Evolutionary conservation across 2,888 invertebrate genomes (phyloP).

Genomic region (Malachius bipustulatus): DNA sequence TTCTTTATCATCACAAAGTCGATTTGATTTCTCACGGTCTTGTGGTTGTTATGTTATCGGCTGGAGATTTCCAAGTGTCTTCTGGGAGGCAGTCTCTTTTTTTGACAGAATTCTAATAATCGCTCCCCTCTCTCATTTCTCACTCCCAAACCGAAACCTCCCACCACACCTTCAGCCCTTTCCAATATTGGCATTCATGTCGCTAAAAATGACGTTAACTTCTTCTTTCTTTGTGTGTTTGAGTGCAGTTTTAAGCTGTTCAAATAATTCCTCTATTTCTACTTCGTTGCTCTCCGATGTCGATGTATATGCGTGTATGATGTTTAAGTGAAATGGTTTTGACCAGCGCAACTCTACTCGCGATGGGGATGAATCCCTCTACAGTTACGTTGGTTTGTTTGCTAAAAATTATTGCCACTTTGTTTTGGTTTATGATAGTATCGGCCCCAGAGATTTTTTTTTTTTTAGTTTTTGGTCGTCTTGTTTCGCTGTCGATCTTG

Average conservation of each 20-base stretch:
- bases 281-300: slow-evolving; percentile 12
- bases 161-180: too few species aligned
- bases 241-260: slow-evolving; percentile 1
- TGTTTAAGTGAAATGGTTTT: slow-evolving; percentile 13
- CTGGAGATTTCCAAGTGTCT: slow-evolving; percentile 8
- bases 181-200: too few species aligned
- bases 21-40: too few species aligned
- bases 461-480: slow-evolving; percentile 11
- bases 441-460: slow-evolving; percentile 11
- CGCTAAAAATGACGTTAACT: background rate
- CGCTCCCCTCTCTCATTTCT: too few species aligned
- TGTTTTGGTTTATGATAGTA: slow-evolving; percentile 10
- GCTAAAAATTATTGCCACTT: slow-evolving; percentile 12
- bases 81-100: slow-evolving; percentile 4
- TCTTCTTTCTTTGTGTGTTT: slow-evolving; percentile 1
- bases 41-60: slow-evolving; percentile 2
- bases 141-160: too few species aligned
- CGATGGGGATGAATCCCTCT: slow-evolving; percentile 12
- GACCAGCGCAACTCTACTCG: slow-evolving; percentile 9
- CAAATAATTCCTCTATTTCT: slow-evolving; percentile 9
- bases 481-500: slow-evolving; percentile 14
- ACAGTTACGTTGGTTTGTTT: slow-evolving; percentile 10
- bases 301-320: slow-evolving; percentile 13
- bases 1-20: too few species aligned
- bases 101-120: slow-evolving; percentile 1